Evolutionary conservation across 2,888 invertebrate species (phyloP).

Genomic region (Scaptomyza cyrtandrae): DNA sequence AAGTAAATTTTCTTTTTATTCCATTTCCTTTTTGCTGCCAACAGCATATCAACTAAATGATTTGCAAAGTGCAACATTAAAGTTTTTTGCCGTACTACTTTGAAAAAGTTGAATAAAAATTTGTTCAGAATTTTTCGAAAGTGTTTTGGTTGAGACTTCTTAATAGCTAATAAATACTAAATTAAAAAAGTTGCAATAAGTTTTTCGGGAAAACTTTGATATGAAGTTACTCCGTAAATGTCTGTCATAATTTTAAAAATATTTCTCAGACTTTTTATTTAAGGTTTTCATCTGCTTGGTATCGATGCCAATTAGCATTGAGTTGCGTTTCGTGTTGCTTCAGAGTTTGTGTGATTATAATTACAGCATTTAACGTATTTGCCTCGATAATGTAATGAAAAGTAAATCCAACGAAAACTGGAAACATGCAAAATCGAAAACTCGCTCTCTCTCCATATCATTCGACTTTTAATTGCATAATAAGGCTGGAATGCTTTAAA

Average conservation of each 20-base stretch:
- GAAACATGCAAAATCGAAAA: not conserved
- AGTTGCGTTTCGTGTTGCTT: constrained; percentile 10
- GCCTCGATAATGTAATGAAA: constrained; percentile 51
- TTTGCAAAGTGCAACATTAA: constrained; percentile 58
- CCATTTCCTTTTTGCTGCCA: not conserved
- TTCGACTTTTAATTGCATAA: constrained; percentile 69
- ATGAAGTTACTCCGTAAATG: no score
- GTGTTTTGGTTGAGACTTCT: constrained; percentile 7
- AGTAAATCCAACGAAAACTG: constrained; percentile 41
- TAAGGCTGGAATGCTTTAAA: constrained; percentile 70
- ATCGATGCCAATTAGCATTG: constrained; percentile 12
- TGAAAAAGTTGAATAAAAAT: constrained; percentile 12
- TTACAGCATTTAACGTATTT: constrained; percentile 53
- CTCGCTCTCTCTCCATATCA: constrained; percentile 19
- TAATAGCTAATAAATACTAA: constrained; percentile 36
- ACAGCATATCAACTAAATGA: constrained; percentile 73
- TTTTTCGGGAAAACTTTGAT: not conserved
- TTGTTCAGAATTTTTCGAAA: not conserved
- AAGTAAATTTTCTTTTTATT: constrained; percentile 27
- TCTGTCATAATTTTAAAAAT: no score
- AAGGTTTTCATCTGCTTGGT: not conserved
- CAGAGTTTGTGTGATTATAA: constrained; percentile 45
- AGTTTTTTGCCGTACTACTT: constrained; percentile 17
- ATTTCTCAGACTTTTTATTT: no score
- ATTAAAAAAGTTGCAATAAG: constrained; percentile 25